A percentile compares a stretch with the other conserved stretches of the same genome.
phyloP scores from a whole-genome alignment of 1,140 invertebrate genomes.

The Caligus rogercresseyi region DNA sequence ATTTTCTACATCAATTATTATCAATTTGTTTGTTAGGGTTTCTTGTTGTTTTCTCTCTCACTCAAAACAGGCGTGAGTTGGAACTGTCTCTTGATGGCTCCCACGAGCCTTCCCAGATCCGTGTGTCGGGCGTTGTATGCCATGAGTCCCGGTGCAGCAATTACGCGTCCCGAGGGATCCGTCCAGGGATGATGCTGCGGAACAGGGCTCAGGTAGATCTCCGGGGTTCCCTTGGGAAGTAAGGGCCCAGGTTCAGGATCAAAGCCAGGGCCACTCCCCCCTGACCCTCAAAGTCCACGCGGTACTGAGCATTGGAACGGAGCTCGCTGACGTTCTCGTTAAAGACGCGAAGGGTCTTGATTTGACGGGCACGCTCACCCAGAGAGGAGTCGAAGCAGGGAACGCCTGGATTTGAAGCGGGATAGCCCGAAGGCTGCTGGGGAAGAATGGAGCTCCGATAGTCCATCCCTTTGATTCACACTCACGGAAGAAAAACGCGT shows the following conservation, averaged over 20 bases:
- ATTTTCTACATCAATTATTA: no score
- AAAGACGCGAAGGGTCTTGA: conserved; percentile 12
- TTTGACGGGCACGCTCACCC: conserved; percentile 1
- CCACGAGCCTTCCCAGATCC: conserved; percentile 1
- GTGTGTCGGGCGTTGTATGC: neutral
- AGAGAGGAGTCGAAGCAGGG: neutral
- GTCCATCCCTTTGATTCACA: neutral
- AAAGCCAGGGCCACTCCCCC: neutral
- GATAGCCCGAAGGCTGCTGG: neutral
- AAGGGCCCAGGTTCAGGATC: neutral
- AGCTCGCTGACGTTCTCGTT: conserved; percentile 14
- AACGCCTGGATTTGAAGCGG: neutral
- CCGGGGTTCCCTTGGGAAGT: neutral
- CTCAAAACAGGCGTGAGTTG: conserved; percentile 6
- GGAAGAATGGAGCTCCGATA: neutral
- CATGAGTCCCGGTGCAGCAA: neutral
- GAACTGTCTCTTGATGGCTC: conserved; percentile 12
- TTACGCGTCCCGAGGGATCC: neutral
- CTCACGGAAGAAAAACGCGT: no score
- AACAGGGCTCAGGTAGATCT: neutral
- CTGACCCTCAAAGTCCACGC: neutral
- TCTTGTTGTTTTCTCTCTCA: no score
- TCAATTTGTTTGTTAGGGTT: no score
- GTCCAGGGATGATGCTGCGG: neutral
- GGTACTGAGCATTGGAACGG: neutral